These are phyloP conservation scores for Anastrepha obliqua DNA, from an alignment of 1,140 invertebrate species.

Conservation along the genomic window DNA sequence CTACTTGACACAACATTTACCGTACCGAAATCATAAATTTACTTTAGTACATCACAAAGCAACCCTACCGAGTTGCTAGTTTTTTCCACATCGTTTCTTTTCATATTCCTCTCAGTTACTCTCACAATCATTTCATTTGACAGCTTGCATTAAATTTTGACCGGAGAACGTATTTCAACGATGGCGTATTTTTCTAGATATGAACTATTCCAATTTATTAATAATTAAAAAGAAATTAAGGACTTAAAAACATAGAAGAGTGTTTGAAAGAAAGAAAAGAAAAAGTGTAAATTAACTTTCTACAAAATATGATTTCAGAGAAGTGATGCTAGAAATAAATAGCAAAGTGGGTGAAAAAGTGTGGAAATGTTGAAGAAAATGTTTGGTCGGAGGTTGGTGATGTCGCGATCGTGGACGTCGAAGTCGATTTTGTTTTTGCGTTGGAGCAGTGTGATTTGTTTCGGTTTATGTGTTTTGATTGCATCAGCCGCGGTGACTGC, in stretches of 20 bases:
- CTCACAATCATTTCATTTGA: neutral
- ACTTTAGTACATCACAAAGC: neutral
- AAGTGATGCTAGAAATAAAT: neutral
- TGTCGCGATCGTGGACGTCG: constrained; percentile 30
- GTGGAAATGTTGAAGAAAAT: neutral
- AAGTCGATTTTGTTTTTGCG: neutral
- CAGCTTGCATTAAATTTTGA: neutral
- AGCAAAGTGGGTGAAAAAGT: neutral
- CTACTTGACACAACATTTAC: too few species aligned
- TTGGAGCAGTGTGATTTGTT: constrained; percentile 58
- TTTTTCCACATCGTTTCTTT: constrained; percentile 13
- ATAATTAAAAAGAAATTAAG: neutral
- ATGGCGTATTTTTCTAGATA: neutral
- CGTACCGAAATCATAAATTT: too few species aligned
- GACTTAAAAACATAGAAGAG: neutral
- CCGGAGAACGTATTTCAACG: neutral
- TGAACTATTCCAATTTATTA: neutral
- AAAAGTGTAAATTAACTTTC: too few species aligned
- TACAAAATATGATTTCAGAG: neutral
- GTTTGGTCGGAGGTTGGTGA: neutral
- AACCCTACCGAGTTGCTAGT: neutral
- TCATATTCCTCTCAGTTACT: neutral
- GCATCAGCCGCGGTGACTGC: constrained; percentile 65
- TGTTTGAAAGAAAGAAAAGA: neutral
- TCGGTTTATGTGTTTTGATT: constrained; percentile 65